phyloP scores from a whole-genome alignment of 2,888 invertebrate species.

The Macrosoma leucophasiata region DNA sequence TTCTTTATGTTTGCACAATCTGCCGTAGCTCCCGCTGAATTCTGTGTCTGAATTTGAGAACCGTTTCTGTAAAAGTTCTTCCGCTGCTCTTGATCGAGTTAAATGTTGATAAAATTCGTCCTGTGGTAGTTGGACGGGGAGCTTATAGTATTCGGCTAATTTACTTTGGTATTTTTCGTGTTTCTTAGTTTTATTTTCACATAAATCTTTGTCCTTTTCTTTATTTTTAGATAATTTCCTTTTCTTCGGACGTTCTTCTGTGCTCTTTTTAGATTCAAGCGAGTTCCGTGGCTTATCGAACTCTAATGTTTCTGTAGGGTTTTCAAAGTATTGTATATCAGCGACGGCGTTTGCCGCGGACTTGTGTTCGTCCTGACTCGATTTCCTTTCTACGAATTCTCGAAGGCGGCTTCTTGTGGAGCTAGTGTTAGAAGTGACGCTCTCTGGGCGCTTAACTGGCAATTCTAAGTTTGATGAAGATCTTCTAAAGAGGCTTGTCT shows the following conservation, averaged over 20 bases:
- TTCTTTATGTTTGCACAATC: constrained; percentile 67
- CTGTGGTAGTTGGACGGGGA: constrained; percentile 64
- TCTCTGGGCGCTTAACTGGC: constrained; percentile 62
- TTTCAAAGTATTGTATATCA: constrained; percentile 71
- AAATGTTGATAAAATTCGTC: constrained; percentile 71
- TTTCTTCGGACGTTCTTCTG: constrained; percentile 66
- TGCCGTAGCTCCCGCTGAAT: constrained; percentile 66
- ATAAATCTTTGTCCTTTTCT: constrained; percentile 44
- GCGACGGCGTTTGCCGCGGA: constrained; percentile 62
- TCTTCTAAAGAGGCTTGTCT: constrained; percentile 68
- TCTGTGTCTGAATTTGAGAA: constrained; percentile 67
- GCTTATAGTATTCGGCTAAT: constrained; percentile 65
- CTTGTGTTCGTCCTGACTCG: constrained; percentile 69
- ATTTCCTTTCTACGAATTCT: constrained; percentile 72
- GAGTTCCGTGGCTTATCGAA: constrained; percentile 61
- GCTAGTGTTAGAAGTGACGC: constrained; percentile 66
- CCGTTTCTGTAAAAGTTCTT: constrained; percentile 60
- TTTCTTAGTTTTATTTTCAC: constrained; percentile 58
- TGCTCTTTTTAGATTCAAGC: constrained; percentile 57
- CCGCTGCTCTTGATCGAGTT: constrained; percentile 64
- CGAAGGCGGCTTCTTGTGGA: constrained; percentile 73
- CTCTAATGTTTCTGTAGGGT: constrained; percentile 68
- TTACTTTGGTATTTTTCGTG: constrained; percentile 70
- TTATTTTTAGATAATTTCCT: constrained; percentile 58
- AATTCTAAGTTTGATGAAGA: constrained; percentile 67